Evolutionary conservation across 2,113 vertebrate species (phyloP), one percentile per base, ranked within the genome.

Genomic region (Stercorarius parasiticus): DNA sequence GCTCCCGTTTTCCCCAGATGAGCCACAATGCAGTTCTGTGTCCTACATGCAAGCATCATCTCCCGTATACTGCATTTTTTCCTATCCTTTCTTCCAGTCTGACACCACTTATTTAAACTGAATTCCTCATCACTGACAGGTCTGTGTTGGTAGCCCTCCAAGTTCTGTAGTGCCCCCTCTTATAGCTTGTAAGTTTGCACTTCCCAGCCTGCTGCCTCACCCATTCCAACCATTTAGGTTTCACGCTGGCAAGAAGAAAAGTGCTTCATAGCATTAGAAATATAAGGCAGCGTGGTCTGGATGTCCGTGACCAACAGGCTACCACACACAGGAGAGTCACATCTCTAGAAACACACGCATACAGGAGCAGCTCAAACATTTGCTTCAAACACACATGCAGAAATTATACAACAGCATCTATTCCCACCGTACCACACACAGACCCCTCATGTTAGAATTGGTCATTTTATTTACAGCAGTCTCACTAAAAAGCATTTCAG

Each of bases 391-490:
- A 52, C 69, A 82, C 82, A 27, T 34, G 59, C 21, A 86, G 74
- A 90, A 66, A 47, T 94, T 65, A 74, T 1, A 82, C 49, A 82
- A 42, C 56, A 88, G 91, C 89, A 82, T 53, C 92, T 69, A 18
- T 45, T 93, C 89, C 65, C 87, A 94, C 70, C 73, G 49, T 23
- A 91, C 66, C 94, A 95, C 86, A 93, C 87, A 45, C 79, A 89
- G 90, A 82, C 80, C 82, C 42, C 90, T 86, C 84, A 86, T 49
- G 70, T 94, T 86, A 91, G 73, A 95, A 93, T 25, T 36, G 89
- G 82, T 92, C 87, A 94, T 94, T 96, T 96, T 96, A 97, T 97
- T 97, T 91, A 92, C 96, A 94, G 52, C 62, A 65, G 82, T 30
- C 82, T 91, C 89, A 70, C 94, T 82, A 86, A 94, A 96, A 50